These are phyloP conservation scores for Knipowitschia caucasica DNA, from an alignment of 2,797 vertebrate species.

Conservation along the genomic window DNA sequence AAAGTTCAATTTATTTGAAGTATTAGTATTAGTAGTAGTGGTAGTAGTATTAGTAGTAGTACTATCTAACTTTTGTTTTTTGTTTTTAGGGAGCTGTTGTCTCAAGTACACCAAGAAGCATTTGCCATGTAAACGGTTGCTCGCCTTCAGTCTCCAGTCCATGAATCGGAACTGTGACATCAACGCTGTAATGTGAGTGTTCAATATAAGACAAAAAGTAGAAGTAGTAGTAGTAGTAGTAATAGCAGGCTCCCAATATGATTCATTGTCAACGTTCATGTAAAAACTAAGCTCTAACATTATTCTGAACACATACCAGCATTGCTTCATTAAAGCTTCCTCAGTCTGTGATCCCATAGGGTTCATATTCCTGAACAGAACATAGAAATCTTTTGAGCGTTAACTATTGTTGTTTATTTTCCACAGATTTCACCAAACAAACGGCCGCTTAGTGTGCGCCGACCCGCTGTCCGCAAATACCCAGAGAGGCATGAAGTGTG, in stretches of 20 bases:
- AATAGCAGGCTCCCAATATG: neutral
- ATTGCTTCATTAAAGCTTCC: no score
- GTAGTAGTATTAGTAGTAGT: neutral
- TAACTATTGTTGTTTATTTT: no score
- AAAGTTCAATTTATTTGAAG: neutral
- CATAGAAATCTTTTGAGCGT: neutral
- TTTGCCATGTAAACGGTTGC: conserved; percentile 25
- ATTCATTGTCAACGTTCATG: no score
- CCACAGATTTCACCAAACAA: conserved; percentile 57
- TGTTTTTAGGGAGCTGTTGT: conserved; percentile 63
- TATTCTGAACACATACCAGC: no score
- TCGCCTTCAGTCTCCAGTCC: conserved; percentile 57
- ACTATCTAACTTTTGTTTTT: neutral
- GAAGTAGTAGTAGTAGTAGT: neutral
- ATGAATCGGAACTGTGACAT: conserved; percentile 65
- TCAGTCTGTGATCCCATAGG: no score
- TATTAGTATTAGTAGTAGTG: neutral
- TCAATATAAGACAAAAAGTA: neutral
- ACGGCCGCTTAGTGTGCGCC: conserved; percentile 53
- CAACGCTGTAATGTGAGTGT: conserved; percentile 68
- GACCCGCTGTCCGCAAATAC: conserved; percentile 41
- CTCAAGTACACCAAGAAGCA: conserved; percentile 33
- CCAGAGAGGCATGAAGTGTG: conserved; percentile 16
- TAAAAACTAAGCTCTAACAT: no score
- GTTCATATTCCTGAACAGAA: neutral